phyloP scores from a whole-genome alignment of 2,888 invertebrate genomes.

The Onthophagus sagittarius region DNA sequence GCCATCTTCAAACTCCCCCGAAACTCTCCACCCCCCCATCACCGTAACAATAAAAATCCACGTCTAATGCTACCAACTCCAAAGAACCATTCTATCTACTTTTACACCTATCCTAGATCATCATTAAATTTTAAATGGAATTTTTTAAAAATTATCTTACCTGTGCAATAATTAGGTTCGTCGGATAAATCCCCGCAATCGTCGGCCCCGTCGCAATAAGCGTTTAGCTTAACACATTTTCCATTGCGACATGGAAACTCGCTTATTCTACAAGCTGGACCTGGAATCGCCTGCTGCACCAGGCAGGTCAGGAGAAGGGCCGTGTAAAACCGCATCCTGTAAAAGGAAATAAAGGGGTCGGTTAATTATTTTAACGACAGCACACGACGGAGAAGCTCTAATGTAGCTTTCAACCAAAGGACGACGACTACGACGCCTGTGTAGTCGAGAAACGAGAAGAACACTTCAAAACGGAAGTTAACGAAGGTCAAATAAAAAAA shows the following conservation, averaged over 20 bases:
- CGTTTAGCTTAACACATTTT: constrained; percentile 77
- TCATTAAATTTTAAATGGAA: no score
- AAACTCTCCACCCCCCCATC: background rate
- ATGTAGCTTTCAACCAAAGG: background rate
- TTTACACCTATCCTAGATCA: background rate
- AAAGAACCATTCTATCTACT: background rate
- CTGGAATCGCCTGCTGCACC: constrained; percentile 43
- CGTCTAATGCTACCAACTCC: background rate
- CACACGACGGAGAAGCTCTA: background rate
- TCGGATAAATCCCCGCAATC: constrained; percentile 85
- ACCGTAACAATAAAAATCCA: background rate
- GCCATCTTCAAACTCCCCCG: background rate
- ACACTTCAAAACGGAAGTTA: background rate
- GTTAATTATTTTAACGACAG: background rate
- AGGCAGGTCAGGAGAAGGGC: constrained; percentile 23
- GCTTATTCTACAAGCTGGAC: constrained; percentile 69
- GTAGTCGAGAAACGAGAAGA: background rate
- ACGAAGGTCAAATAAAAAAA: background rate
- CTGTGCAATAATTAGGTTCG: constrained; percentile 76
- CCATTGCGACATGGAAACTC: constrained; percentile 72
- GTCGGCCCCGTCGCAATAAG: constrained; percentile 79
- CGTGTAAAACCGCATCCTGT: constrained; percentile 39
- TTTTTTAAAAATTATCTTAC: constrained; percentile 46
- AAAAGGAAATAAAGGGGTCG: constrained; percentile 20
- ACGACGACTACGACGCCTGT: background rate